A percentile compares a stretch with the other conserved stretches of the same genome.
These are phyloP conservation scores for Drosophila asahinai DNA, from an alignment of 1,140 invertebrate genomes.

Conservation along the genomic window DNA sequence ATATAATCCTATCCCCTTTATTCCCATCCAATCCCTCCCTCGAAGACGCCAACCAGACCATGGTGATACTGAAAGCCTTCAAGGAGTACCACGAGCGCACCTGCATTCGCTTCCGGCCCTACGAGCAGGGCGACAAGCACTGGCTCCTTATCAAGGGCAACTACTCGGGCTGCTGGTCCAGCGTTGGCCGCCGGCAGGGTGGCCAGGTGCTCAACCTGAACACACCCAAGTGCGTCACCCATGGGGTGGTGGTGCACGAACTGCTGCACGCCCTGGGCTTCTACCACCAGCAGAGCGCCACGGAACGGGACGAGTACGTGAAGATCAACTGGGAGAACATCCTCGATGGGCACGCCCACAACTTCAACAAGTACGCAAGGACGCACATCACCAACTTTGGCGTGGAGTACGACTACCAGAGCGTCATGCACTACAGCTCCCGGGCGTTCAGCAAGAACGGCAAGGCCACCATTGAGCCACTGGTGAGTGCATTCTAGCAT, in stretches of 20 bases:
- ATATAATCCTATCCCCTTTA: too few species aligned
- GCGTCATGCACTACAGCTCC: slow-evolving; percentile 90
- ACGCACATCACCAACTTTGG: slow-evolving; percentile 88
- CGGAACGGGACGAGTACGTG: slow-evolving; percentile 90
- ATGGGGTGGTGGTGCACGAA: slow-evolving; percentile 88
- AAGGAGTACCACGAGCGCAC: slow-evolving; percentile 90
- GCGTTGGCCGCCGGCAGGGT: slow-evolving; percentile 88
- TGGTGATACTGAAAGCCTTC: slow-evolving; percentile 88
- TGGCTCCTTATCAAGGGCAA: slow-evolving; percentile 88
- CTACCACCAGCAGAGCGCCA: slow-evolving; percentile 90
- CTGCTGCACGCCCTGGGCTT: slow-evolving; percentile 91
- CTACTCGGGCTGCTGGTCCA: slow-evolving; percentile 93
- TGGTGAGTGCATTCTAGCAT: slow-evolving; percentile 78
- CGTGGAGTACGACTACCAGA: slow-evolving; percentile 89
- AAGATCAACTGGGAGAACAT: slow-evolving; percentile 89
- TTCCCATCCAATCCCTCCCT: not conserved
- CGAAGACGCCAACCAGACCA: slow-evolving; percentile 84
- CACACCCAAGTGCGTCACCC: slow-evolving; percentile 86
- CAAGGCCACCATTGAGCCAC: slow-evolving; percentile 87
- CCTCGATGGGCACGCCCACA: slow-evolving; percentile 87
- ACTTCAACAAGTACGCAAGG: slow-evolving; percentile 90
- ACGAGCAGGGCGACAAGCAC: slow-evolving; percentile 87
- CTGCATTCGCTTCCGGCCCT: slow-evolving; percentile 91
- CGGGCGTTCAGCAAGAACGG: slow-evolving; percentile 88
- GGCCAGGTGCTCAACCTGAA: slow-evolving; percentile 88